phyloP scores from a whole-genome alignment of 2,888 invertebrate genomes.

The Sussaba pulchella region DNA sequence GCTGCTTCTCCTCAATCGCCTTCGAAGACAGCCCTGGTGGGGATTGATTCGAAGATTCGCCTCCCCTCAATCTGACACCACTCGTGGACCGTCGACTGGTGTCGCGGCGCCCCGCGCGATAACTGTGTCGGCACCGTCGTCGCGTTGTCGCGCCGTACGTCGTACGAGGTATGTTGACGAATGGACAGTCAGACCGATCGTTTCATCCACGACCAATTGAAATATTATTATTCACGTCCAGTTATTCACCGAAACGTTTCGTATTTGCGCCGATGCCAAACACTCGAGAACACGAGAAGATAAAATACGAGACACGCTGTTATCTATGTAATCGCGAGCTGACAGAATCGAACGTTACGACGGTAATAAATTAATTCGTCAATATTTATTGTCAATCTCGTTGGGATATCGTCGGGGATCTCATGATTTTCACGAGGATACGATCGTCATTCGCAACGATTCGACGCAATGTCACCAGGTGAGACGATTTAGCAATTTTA shows the following conservation, averaged over 20 bases:
- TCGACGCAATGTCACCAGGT: slow-evolving; percentile 48
- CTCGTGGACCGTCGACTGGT: background rate
- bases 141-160: too few relatives aligned
- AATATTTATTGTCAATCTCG: slow-evolving; percentile 21
- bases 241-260: background rate
- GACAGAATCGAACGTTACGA: background rate
- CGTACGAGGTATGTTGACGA: background rate
- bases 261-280: slow-evolving; percentile 5
- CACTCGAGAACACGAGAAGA: background rate
- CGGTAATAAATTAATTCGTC: too few relatives aligned
- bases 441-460: background rate
- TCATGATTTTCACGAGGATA: slow-evolving; percentile 7
- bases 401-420: background rate
- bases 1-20: too few relatives aligned
- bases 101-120: background rate
- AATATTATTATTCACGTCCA: background rate
- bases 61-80: too few relatives aligned
- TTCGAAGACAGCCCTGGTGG: too few relatives aligned
- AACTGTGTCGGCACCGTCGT: background rate
- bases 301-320: background rate
- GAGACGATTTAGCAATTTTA: background rate
- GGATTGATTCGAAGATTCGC: too few relatives aligned
- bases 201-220: slow-evolving; percentile 12
- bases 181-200: slow-evolving; percentile 6
- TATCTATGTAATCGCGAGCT: background rate